These are phyloP conservation scores for Pluvianellus socialis DNA, from an alignment of 2,113 vertebrate species.

Conservation along the genomic window DNA sequence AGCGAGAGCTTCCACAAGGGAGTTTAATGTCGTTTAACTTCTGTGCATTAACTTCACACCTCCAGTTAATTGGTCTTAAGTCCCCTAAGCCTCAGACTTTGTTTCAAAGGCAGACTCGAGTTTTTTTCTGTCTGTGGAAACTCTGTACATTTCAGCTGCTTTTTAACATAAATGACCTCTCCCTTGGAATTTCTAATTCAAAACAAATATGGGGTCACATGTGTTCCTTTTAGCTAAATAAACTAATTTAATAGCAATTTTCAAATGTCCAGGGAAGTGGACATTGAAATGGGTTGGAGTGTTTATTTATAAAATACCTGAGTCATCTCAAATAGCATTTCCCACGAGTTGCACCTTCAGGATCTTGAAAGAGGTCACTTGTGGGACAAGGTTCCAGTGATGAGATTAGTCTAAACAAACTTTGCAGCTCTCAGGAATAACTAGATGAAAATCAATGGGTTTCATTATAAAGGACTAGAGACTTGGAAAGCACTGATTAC, in stretches of 20 bases:
- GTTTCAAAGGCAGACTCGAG: not conserved
- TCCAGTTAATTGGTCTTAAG: constrained; percentile 21
- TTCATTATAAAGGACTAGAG: not conserved
- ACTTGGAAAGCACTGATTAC: not conserved
- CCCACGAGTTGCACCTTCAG: not conserved
- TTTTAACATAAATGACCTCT: not conserved
- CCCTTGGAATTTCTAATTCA: not conserved
- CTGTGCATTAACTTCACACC: not conserved
- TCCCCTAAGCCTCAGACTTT: not conserved
- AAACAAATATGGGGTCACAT: not conserved
- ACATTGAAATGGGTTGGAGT: not conserved
- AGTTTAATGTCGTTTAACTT: constrained; percentile 12
- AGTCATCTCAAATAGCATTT: not conserved
- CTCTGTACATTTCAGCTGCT: not conserved
- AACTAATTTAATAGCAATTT: not conserved
- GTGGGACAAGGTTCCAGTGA: not conserved
- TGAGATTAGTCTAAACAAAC: not conserved
- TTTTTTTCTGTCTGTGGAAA: not conserved
- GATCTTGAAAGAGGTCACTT: not conserved
- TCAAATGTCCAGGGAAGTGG: not conserved
- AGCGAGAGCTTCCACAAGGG: not conserved
- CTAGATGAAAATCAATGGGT: not conserved
- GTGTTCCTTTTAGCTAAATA: not conserved
- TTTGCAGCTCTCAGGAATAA: not conserved
- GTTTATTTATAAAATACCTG: constrained; percentile 1